Conservation (phyloP, 2,888 invertebrate species). For the Cryptocephalus primarius region DNA sequence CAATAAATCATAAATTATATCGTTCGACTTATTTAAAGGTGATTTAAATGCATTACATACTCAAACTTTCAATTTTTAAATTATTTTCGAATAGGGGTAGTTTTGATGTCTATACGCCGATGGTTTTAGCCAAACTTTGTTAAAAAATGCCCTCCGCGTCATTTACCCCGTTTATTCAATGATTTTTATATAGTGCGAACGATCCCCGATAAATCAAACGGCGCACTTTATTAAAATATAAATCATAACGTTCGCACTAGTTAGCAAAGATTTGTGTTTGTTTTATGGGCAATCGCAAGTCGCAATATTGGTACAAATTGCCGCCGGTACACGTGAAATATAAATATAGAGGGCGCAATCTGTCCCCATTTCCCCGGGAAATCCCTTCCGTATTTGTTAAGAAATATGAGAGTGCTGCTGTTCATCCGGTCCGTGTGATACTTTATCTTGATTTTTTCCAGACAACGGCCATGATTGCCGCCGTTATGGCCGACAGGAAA, state of each 20-base stretch:
- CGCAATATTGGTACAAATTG: constrained; percentile 34
- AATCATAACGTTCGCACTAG: constrained; percentile 15
- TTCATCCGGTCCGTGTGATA: constrained; percentile 3
- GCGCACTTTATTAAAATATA: constrained; percentile 19
- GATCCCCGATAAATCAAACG: too few relatives aligned
- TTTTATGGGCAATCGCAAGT: constrained; percentile 29
- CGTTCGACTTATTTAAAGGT: too few relatives aligned
- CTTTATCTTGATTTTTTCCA: constrained; percentile 5
- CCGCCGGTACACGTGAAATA: constrained; percentile 30
- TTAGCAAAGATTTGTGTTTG: constrained; percentile 24
- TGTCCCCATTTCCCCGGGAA: constrained; percentile 30
- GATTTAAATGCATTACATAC: too few relatives aligned
- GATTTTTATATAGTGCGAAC: too few relatives aligned
- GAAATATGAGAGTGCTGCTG: constrained; percentile 12
- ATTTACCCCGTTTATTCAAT: too few relatives aligned
- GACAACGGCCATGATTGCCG: background rate
- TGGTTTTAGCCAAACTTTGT: too few relatives aligned
- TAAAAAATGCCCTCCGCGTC: too few relatives aligned
- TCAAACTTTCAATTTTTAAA: too few relatives aligned
- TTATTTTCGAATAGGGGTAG: too few relatives aligned
- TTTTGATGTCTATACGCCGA: too few relatives aligned
- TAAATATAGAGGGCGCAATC: constrained; percentile 31
- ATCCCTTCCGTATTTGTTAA: constrained; percentile 19
- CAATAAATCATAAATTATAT: too few relatives aligned
- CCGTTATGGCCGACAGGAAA: too few relatives aligned